Percentiles rank a stretch among this genome's conserved stretches.
Conservation (phyloP, 2,888 invertebrate genomes). For the Corbicula japonica region DNA sequence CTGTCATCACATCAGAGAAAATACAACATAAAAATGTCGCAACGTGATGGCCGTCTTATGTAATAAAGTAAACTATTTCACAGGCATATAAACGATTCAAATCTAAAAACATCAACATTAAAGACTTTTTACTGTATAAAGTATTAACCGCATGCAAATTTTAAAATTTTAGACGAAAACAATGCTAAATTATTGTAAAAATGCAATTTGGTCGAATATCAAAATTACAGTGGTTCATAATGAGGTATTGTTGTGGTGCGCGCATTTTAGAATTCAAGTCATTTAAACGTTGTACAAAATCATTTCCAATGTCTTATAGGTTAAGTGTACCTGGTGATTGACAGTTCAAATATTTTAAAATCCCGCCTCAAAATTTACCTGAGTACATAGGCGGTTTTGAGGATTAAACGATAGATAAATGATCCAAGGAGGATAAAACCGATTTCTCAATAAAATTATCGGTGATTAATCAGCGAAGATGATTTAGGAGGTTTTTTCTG, state of each 20-base stretch:
- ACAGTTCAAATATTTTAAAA: conserved; percentile 6
- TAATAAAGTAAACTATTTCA: conserved; percentile 16
- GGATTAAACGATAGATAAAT: conserved; percentile 22
- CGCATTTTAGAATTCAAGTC: conserved; percentile 1
- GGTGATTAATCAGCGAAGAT: conserved; percentile 19
- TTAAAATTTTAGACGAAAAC: conserved; percentile 14
- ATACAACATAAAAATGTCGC: conserved; percentile 4
- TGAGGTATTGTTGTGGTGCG: conserved; percentile 17
- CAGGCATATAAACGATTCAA: not conserved
- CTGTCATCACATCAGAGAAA: conserved; percentile 6
- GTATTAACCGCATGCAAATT: conserved; percentile 22
- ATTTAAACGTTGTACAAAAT: conserved; percentile 17
- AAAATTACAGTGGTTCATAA: conserved; percentile 5
- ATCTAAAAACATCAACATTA: conserved; percentile 2
- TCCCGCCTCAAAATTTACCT: conserved; percentile 28
- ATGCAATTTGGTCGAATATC: not conserved
- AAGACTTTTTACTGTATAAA: conserved; percentile 1
- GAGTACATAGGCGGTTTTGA: conserved; percentile 17
- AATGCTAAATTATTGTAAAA: not conserved
- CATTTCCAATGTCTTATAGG: conserved; percentile 18
- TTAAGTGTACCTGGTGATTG: conserved; percentile 18
- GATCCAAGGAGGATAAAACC: conserved; percentile 3
- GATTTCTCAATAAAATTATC: conserved; percentile 24
- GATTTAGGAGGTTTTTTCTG: conserved; percentile 24
- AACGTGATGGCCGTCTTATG: conserved; percentile 1